Conservation (phyloP, 2,113 vertebrate species). For the Benitochromis conjunctus region DNA sequence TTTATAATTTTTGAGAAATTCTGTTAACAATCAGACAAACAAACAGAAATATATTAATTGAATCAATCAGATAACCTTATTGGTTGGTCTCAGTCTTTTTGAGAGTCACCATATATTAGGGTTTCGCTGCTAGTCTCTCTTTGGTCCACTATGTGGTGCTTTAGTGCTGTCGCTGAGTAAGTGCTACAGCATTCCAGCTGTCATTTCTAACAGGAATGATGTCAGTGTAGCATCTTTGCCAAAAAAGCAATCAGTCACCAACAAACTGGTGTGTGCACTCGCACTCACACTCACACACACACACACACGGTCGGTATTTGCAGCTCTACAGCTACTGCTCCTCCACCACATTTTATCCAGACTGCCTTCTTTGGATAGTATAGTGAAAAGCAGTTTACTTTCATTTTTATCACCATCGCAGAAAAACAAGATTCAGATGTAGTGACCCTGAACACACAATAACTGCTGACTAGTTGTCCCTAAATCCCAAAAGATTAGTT, state of each 20-base stretch:
- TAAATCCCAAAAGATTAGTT: slow-evolving; percentile 11
- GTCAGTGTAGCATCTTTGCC: slow-evolving; percentile 31
- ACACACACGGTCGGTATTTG: background rate
- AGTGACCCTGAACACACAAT: background rate
- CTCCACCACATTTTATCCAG: background rate
- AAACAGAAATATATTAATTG: background rate
- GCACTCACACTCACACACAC: background rate
- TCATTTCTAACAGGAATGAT: slow-evolving; percentile 69
- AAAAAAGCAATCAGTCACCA: slow-evolving; percentile 65
- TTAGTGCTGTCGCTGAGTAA: slow-evolving; percentile 11
- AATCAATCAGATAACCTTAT: background rate
- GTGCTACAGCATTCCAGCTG: background rate
- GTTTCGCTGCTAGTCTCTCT: background rate
- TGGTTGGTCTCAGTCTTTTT: background rate
- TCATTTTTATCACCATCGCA: background rate
- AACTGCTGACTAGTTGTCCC: background rate
- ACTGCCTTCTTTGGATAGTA: background rate
- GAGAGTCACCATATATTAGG: background rate
- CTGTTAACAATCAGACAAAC: background rate
- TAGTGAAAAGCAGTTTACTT: background rate
- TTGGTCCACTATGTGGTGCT: slow-evolving; percentile 55
- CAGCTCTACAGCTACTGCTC: background rate
- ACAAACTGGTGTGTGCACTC: background rate
- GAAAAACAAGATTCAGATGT: background rate
- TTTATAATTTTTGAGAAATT: accelerated